Evolutionary conservation across 2,888 invertebrate species (phyloP), one percentile per base, ranked within the genome.

Genomic region (Sphinx pinastri): DNA sequence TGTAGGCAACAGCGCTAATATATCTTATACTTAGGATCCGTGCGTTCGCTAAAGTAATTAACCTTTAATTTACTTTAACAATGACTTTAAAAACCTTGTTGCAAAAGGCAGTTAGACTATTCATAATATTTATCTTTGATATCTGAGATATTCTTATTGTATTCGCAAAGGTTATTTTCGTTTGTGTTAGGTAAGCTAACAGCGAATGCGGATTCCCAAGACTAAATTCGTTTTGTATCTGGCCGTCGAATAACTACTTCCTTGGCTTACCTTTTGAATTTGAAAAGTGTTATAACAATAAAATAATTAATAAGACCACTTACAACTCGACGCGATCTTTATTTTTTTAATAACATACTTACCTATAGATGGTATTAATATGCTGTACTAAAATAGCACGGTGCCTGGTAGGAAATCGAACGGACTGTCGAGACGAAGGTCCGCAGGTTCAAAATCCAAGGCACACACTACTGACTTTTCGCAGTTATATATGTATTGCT

Each of bases 51-150:
- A 5, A 47, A 47, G 63, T 47, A 63, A 63, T 63, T 63, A 63
- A 63, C 63, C 63, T 63, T 47, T 63, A 63, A 63, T 63, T 63
- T 49, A 19, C 49, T 49, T 63, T 63, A 63, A 63, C 63, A 63
- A 63, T 47, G 49, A 13, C 63, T 63, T 63, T 13, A 47, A 63
- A 63, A 63, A 47, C 63, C 63, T 63, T 63, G 63, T 63, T 38
- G 49, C 5, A 63, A 47, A 49, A 47, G 14, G 45, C 47, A 47
- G 19, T 49, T 63, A 63, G 47, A 63, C 63, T 16, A 63, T 49
- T 63, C 49, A 63, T 49, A 47, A 63, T 49, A 63, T 63, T 47
- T 63, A 63, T 63, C 47, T 12, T 63, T 12, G 49, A 49, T 49
- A 63, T 63, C 63, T 63, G 49, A 63, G 11, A 19, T 63, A 47